Base-by-base conservation (phyloP, 2,113 vertebrate species). In the Daubentonia madagascariensis region DNA sequence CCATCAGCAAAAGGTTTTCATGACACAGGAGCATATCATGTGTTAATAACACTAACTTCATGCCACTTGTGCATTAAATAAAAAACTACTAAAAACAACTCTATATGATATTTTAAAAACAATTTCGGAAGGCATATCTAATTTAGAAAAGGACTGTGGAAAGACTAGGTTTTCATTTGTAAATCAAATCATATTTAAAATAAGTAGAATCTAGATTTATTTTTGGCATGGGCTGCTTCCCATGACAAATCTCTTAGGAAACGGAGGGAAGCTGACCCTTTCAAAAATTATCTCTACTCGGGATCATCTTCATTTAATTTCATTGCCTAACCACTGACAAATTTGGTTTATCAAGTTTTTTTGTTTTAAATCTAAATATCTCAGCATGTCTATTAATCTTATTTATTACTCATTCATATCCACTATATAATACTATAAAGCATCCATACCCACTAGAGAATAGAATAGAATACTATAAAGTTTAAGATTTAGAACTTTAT, bases 171-270 rank as follows among this genome's bases (percentile, higher is more conserved):
- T 91, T 73, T 95, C 25, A 65, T 70, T 88, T 86, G 52, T 72
- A 84, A 92, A 52, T 90, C 12, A 92, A 52, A 59, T 65, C n/a
- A 59, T 18, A 91, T 63, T 43, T 76, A 95, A 92, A 96, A 59
- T 78, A 83, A 83, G 35, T 52, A 76, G 30, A 50, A 76, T 40
- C 48, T 78, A 67, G 25, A 30, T 43, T 57, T 97, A 3, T 81
- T 9, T 90, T 89, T 87, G 61, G 16, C 13, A 63, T 54, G 59
- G 65, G 14, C 13, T 76, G 5, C 16, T 87, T 93, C 9, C 32
- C 28, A 43, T 43, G 40, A 40, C 54, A 50, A 91, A 37, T 65
- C 20, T 70, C 83, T 52, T 83, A 91, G 79, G 79, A 88, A 83
- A 9, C 17, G 28, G 57, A 65, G 8, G 16, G 3, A 83, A 94